Percentiles rank a stretch among this genome's conserved stretches.
Conservation (phyloP, 92 coral and sea anemone species). For the Diadumene lineata region DNA sequence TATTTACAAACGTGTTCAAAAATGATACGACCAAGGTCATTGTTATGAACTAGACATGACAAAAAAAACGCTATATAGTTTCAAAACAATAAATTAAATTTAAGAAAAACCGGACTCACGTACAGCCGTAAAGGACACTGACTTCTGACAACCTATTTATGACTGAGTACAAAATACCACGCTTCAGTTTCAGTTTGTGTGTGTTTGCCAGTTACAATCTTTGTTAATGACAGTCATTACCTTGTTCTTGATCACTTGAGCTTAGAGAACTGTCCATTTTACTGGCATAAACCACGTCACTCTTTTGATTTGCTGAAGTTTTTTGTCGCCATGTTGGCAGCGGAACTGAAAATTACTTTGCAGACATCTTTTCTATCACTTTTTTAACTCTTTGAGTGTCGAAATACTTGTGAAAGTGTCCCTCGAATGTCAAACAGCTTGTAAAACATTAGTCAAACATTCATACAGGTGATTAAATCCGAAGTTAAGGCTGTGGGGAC, state of each 20-base stretch:
- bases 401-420: neutral
- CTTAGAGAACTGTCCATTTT: slow-evolving; percentile 28
- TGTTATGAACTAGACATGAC: neutral
- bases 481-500: neutral
- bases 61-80: neutral
- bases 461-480: slow-evolving; percentile 45
- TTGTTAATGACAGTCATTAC: too few relatives aligned
- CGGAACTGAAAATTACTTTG: too few relatives aligned
- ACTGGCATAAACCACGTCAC: neutral
- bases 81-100: neutral
- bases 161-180: too few relatives aligned
- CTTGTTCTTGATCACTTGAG: slow-evolving; percentile 37
- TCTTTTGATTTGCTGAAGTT: neutral
- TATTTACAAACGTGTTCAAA: neutral
- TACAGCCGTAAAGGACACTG: neutral
- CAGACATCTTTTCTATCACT: neutral
- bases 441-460: slow-evolving; percentile 30
- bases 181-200: too few relatives aligned
- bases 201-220: too few relatives aligned
- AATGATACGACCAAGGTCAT: neutral
- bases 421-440: neutral
- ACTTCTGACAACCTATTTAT: too few relatives aligned
- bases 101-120: too few relatives aligned
- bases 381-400: neutral
- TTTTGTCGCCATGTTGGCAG: neutral